Evolutionary conservation across 2,888 invertebrate species (phyloP).

Genomic region (Xestobium rufovillosum): DNA sequence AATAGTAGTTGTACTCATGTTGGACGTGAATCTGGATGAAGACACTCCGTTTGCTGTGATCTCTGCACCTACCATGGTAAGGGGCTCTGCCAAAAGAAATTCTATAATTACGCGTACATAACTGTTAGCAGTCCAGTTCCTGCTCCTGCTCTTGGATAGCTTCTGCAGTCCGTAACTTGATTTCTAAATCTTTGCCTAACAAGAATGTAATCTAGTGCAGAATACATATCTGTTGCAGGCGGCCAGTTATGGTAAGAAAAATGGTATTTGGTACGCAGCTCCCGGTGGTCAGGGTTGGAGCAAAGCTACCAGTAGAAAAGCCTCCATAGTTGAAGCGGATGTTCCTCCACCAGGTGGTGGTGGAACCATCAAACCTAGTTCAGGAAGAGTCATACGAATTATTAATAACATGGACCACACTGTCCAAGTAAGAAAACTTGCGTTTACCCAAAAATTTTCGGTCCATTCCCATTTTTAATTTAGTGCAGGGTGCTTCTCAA

Average conservation of each 20-base stretch:
- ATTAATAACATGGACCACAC: slow-evolving; percentile 91
- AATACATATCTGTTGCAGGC: slow-evolving; percentile 51
- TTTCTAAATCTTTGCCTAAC: background rate
- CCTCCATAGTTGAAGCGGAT: slow-evolving; percentile 75
- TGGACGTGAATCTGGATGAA: slow-evolving; percentile 48
- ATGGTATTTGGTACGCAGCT: slow-evolving; percentile 77
- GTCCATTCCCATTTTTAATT: slow-evolving; percentile 20
- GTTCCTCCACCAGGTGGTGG: slow-evolving; percentile 59
- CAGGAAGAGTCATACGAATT: slow-evolving; percentile 82
- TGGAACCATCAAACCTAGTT: slow-evolving; percentile 63
- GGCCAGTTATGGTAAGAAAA: slow-evolving; percentile 85
- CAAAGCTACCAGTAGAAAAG: slow-evolving; percentile 68
- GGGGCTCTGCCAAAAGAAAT: slow-evolving; percentile 13
- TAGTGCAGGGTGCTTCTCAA: slow-evolving; percentile 88
- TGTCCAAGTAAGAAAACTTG: slow-evolving; percentile 59
- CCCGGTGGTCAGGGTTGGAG: slow-evolving; percentile 54
- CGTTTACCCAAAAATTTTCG: background rate
- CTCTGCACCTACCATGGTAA: slow-evolving; percentile 56
- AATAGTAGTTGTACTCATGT: slow-evolving; percentile 31
- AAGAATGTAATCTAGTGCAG: background rate
- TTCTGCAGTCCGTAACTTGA: slow-evolving; percentile 1
- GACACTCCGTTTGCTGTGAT: slow-evolving; percentile 61
- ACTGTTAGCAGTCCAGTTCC: background rate
- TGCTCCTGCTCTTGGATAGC: background rate
- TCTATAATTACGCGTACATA: slow-evolving; percentile 1